Evolutionary conservation across 1,140 invertebrate species (phyloP).

Genomic region (Thaumetopoea pityocampa): DNA sequence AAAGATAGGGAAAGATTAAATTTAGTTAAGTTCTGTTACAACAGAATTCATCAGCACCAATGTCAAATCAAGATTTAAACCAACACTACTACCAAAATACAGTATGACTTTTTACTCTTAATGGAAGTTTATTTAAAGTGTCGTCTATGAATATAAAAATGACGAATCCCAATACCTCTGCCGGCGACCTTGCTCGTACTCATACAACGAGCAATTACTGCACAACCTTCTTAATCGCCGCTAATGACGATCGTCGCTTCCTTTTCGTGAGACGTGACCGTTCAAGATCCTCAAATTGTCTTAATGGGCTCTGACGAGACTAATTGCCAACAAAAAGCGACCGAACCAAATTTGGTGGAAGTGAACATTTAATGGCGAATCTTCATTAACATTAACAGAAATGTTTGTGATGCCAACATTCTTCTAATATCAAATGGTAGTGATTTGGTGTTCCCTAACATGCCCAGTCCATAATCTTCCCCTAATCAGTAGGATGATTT

Average conservation of each 20-base stretch:
- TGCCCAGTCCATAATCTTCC: too few species aligned
- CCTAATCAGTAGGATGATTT: too few species aligned
- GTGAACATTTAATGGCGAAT: not conserved
- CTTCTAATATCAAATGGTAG: too few species aligned
- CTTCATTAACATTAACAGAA: too few species aligned
- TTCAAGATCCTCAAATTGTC: slow-evolving; percentile 8
- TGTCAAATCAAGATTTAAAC: too few species aligned
- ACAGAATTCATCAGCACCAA: too few species aligned
- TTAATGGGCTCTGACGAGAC: slow-evolving; percentile 5
- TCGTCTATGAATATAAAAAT: slow-evolving; percentile 32
- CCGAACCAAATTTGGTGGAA: slow-evolving; percentile 9
- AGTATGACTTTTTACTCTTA: not conserved
- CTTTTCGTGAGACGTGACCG: slow-evolving; percentile 36
- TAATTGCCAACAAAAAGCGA: slow-evolving; percentile 11
- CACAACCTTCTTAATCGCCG: slow-evolving; percentile 38
- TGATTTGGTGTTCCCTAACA: too few species aligned
- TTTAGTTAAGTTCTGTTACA: too few species aligned
- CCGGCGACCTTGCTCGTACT: slow-evolving; percentile 11
- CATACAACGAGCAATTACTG: slow-evolving; percentile 33
- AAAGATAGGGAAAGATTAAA: too few species aligned
- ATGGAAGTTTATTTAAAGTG: slow-evolving; percentile 2
- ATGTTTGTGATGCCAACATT: too few species aligned
- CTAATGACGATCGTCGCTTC: slow-evolving; percentile 49
- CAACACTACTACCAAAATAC: too few species aligned
- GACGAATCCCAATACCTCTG: slow-evolving; percentile 15